These are phyloP conservation scores for Iselma pallidipennis DNA, from an alignment of 2,888 invertebrate genomes.

Conservation along the genomic window DNA sequence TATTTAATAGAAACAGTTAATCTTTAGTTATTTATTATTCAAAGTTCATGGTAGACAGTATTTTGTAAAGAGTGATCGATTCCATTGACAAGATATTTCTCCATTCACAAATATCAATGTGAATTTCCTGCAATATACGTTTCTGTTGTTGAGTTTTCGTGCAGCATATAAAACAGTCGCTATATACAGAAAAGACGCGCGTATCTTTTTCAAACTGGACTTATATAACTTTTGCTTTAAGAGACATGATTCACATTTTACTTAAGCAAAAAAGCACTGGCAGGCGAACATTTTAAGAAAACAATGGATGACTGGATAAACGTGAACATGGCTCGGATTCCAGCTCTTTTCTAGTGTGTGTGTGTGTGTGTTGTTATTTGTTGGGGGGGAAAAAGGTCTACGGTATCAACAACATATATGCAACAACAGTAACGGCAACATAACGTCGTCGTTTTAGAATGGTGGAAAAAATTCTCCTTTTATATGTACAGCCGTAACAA, in stretches of 20 bases:
- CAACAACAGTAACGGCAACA: too few species aligned
- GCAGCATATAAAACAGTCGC: constrained; percentile 22
- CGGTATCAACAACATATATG: too few species aligned
- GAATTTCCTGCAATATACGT: constrained; percentile 22
- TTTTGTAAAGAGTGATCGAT: constrained; percentile 1
- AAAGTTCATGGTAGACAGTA: neutral
- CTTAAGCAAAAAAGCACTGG: constrained; percentile 17
- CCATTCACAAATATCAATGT: constrained; percentile 22
- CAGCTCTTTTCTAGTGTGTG: neutral
- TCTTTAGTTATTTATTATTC: neutral
- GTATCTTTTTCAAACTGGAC: constrained; percentile 16
- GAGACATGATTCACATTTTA: constrained; percentile 27
- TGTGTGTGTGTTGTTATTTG: neutral
- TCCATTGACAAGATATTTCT: constrained; percentile 25
- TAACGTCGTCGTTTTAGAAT: neutral
- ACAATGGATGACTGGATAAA: constrained; percentile 26
- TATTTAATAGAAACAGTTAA: neutral
- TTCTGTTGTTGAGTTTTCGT: constrained; percentile 8
- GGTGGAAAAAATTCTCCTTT: neutral
- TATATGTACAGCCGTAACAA: neutral
- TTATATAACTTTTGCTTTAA: constrained; percentile 20
- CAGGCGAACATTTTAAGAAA: constrained; percentile 9
- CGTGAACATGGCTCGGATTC: constrained; percentile 25
- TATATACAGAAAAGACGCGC: constrained; percentile 1
- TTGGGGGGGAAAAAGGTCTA: neutral